Percentiles rank a stretch among this genome's conserved stretches.
Conservation (phyloP, 2,888 invertebrate genomes). For the Drosophila heteroneura region DNA sequence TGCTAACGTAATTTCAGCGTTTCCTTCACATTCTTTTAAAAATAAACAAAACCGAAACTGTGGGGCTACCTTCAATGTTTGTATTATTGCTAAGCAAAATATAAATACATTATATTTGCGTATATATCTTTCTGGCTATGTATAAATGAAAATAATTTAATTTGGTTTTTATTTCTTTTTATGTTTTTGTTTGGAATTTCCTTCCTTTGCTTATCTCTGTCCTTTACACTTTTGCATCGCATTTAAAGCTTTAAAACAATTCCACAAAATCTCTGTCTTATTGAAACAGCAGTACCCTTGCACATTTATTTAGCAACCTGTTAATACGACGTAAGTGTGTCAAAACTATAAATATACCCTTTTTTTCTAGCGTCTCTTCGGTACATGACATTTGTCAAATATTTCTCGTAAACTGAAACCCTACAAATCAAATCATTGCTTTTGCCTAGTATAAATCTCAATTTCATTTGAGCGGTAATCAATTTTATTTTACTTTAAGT, state of each 20-base stretch:
- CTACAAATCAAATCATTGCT: background rate
- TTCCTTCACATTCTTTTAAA: constrained; percentile 59
- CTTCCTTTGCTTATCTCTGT: constrained; percentile 22
- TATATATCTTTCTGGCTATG: background rate
- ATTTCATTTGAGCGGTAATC: background rate
- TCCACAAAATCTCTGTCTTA: background rate
- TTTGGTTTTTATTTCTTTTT: constrained; percentile 29
- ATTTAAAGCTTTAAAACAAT: background rate
- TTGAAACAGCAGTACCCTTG: constrained; percentile 3
- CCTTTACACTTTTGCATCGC: constrained; percentile 4
- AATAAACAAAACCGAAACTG: constrained; percentile 48
- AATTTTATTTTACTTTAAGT: background rate
- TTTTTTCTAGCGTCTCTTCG: background rate
- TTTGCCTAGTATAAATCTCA: background rate
- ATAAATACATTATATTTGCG: constrained; percentile 14
- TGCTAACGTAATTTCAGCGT: constrained; percentile 45
- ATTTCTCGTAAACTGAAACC: background rate
- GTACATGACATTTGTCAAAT: background rate
- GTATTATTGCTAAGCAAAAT: constrained; percentile 47
- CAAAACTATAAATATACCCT: background rate
- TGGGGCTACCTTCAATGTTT: constrained; percentile 47
- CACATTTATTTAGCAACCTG: too few relatives aligned
- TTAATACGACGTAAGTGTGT: background rate
- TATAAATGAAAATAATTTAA: constrained; percentile 25
- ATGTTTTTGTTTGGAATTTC: constrained; percentile 19